These are phyloP conservation scores for Neopelma chrysocephalum DNA, from an alignment of 2,797 vertebrate genomes.

Conservation along the genomic window DNA sequence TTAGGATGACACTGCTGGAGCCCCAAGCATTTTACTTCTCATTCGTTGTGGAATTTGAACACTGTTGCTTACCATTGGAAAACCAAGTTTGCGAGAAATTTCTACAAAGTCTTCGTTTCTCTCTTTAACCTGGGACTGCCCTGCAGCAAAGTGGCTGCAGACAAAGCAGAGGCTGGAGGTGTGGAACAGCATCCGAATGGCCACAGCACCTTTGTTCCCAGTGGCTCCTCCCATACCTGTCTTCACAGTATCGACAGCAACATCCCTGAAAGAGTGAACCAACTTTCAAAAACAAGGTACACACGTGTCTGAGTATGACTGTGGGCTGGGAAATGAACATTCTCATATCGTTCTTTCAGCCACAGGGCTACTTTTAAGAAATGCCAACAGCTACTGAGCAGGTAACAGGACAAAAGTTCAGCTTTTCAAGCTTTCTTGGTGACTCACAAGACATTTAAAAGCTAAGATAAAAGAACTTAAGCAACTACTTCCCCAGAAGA, in stretches of 20 bases:
- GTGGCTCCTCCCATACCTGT: constrained; percentile 99
- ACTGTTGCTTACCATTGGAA: constrained; percentile 89
- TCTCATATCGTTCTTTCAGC: neutral
- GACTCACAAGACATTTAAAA: neutral
- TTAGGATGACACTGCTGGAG: neutral
- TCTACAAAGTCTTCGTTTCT: constrained; percentile 96
- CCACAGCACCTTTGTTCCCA: constrained; percentile 97
- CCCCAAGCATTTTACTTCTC: neutral
- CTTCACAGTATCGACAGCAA: constrained; percentile 97
- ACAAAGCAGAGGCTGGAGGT: constrained; percentile 98
- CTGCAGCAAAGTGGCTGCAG: constrained; percentile 97
- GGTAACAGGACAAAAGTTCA: neutral
- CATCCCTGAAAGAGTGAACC: constrained; percentile 82
- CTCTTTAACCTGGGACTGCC: constrained; percentile 97
- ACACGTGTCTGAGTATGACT: neutral
- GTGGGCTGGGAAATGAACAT: neutral
- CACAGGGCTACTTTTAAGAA: neutral
- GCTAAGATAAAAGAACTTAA: neutral
- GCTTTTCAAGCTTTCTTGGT: neutral
- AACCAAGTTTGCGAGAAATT: constrained; percentile 92
- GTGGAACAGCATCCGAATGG: constrained; percentile 95
- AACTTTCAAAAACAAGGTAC: neutral
- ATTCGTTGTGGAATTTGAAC: neutral
- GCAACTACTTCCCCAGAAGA: neutral
- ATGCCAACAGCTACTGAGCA: neutral